Percentiles rank a stretch among this genome's conserved stretches.
Conservation (phyloP, 1,140 invertebrate genomes). For the Chlorops oryzae region DNA sequence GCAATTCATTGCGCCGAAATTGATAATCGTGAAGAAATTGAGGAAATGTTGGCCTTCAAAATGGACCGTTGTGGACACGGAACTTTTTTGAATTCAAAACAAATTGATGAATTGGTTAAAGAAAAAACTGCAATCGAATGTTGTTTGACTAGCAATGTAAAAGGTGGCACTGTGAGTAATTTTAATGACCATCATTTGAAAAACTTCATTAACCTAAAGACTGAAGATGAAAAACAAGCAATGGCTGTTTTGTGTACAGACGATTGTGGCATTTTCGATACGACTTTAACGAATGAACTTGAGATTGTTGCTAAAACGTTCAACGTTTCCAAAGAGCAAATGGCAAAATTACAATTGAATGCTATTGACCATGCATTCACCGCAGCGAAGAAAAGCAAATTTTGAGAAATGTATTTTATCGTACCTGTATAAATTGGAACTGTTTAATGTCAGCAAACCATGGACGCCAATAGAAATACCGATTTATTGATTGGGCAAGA, state of each 20-base stretch:
- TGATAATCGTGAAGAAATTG: constrained; percentile 56
- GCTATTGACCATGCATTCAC: constrained; percentile 5
- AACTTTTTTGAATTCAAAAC: constrained; percentile 60
- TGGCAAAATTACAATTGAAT: not conserved
- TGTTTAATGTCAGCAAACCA: too few relatives aligned
- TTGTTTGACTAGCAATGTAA: constrained; percentile 71
- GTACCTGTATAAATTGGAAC: too few relatives aligned
- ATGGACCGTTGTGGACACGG: constrained; percentile 77
- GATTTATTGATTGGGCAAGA: too few relatives aligned
- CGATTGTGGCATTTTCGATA: constrained; percentile 78
- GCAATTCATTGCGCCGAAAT: constrained; percentile 74
- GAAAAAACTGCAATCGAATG: constrained; percentile 52
- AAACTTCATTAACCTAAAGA: constrained; percentile 49
- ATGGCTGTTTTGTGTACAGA: constrained; percentile 69
- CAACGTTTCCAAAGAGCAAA: constrained; percentile 19
- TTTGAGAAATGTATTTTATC: too few relatives aligned
- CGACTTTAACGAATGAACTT: constrained; percentile 68
- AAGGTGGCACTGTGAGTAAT: constrained; percentile 55
- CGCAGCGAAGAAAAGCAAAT: not conserved
- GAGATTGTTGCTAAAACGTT: constrained; percentile 53
- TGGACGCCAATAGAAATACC: too few relatives aligned
- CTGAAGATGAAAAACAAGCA: too few relatives aligned
- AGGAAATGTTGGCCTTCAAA: constrained; percentile 61
- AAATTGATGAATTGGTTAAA: constrained; percentile 38
- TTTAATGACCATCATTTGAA: constrained; percentile 62